These are phyloP conservation scores for Cinclus cinclus DNA, from an alignment of 2,113 vertebrate species.

Conservation along the genomic window DNA sequence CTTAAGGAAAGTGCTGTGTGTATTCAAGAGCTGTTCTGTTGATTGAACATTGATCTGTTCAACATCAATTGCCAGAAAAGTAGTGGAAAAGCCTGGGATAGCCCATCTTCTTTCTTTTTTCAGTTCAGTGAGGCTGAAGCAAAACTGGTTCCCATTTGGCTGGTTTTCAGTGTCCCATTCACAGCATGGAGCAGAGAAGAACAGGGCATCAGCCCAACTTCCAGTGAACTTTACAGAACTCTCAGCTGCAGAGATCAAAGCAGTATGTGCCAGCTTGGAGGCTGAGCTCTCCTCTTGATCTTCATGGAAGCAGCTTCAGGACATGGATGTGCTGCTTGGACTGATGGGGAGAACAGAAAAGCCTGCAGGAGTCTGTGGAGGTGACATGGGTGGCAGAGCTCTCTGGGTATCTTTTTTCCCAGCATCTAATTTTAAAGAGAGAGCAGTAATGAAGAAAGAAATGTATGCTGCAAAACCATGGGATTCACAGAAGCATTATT, in stretches of 20 bases:
- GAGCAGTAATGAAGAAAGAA: background rate
- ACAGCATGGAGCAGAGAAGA: background rate
- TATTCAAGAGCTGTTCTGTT: background rate
- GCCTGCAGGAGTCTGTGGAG: background rate
- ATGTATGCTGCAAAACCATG: rapidly evolving
- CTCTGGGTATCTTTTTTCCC: background rate
- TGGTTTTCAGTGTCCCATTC: background rate
- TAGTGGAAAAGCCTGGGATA: background rate
- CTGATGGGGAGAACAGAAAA: background rate
- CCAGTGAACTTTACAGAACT: background rate
- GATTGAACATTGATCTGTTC: too few relatives aligned
- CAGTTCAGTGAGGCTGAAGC: background rate
- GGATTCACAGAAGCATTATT: rapidly evolving
- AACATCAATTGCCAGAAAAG: background rate
- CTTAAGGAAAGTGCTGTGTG: background rate
- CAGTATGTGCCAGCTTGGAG: background rate
- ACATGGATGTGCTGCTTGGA: background rate
- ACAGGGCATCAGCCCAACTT: background rate
- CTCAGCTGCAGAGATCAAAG: background rate
- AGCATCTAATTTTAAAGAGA: background rate
- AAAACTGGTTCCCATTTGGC: background rate
- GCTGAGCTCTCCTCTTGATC: background rate
- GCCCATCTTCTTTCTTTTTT: background rate
- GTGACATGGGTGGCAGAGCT: background rate
- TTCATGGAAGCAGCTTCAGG: background rate